These are phyloP conservation scores for Labrus mixtus DNA, from an alignment of 2,113 vertebrate genomes.

Conservation along the genomic window DNA sequence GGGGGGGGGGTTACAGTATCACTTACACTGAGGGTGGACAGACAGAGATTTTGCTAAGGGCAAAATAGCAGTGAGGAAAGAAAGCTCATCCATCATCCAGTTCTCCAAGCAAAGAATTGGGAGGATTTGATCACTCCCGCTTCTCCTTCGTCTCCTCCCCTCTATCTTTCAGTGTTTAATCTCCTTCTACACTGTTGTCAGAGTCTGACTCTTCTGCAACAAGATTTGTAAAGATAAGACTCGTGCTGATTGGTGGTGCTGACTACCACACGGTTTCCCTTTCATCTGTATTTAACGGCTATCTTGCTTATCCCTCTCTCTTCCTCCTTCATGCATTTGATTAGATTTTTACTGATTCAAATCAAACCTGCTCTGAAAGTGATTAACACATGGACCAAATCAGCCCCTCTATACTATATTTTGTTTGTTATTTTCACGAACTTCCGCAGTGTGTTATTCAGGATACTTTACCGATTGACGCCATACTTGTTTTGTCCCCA, in stretches of 20 bases:
- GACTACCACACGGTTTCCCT: slow-evolving; percentile 50
- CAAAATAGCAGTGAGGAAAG: slow-evolving; percentile 54
- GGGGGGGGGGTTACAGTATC: not conserved
- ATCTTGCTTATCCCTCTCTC: slow-evolving; percentile 4
- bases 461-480: no score
- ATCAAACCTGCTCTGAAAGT: slow-evolving; percentile 38
- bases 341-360: slow-evolving; percentile 31
- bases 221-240: slow-evolving; percentile 58
- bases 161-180: slow-evolving; percentile 29
- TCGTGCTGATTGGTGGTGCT: slow-evolving; percentile 45
- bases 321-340: slow-evolving; percentile 9
- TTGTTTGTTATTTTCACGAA: not conserved
- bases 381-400: not conserved
- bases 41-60: slow-evolving; percentile 31
- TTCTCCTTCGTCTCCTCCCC: slow-evolving; percentile 35
- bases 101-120: slow-evolving; percentile 51
- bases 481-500: no score
- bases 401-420: not conserved
- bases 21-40: slow-evolving; percentile 9
- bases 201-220: slow-evolving; percentile 39
- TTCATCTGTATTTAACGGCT: slow-evolving; percentile 54
- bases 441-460: no score
- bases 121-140: slow-evolving; percentile 62
- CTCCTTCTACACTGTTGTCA: slow-evolving; percentile 44
- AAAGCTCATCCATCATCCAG: slow-evolving; percentile 65